phyloP scores from a whole-genome alignment of 35 echinoderm and acorn worm genomes.

The Heliocidaris erythrogramma region DNA sequence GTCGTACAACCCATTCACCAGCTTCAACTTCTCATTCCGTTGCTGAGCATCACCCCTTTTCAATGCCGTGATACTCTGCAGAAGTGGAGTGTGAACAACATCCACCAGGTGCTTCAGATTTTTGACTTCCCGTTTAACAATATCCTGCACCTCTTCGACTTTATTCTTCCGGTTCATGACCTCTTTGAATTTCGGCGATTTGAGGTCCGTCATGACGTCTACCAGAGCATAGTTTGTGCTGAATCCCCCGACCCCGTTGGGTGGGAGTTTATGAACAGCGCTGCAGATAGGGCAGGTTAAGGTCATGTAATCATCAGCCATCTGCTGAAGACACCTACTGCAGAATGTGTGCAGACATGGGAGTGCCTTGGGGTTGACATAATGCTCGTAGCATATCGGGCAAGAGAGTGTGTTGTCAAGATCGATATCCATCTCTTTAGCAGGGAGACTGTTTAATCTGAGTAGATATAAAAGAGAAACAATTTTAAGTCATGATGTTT shows the following conservation, averaged over 20 bases:
- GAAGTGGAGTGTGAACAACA: slow-evolving; percentile 25
- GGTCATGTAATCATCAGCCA: neutral
- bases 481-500: neutral
- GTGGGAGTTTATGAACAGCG: neutral
- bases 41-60: neutral
- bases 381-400: slow-evolving; percentile 48
- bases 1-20: neutral
- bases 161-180: neutral
- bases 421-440: neutral
- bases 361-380: slow-evolving; percentile 44
- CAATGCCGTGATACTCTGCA: neutral
- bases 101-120: slow-evolving; percentile 42
- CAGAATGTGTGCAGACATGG: slow-evolving; percentile 55
- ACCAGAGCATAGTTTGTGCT: slow-evolving; percentile 15
- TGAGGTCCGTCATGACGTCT: slow-evolving; percentile 9
- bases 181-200: slow-evolving; percentile 25
- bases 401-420: slow-evolving; percentile 27
- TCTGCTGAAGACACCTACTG: neutral
- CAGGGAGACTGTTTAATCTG: neutral
- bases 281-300: slow-evolving; percentile 34
- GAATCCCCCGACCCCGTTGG: neutral
- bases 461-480: neutral
- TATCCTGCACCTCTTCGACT: neutral
- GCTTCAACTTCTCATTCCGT: neutral
- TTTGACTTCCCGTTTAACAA: slow-evolving; percentile 14